Percentiles rank a stretch among this genome's conserved stretches.
These are phyloP conservation scores for Ctenopoma multispine DNA, from an alignment of 2,797 vertebrate species.

Conservation along the genomic window DNA sequence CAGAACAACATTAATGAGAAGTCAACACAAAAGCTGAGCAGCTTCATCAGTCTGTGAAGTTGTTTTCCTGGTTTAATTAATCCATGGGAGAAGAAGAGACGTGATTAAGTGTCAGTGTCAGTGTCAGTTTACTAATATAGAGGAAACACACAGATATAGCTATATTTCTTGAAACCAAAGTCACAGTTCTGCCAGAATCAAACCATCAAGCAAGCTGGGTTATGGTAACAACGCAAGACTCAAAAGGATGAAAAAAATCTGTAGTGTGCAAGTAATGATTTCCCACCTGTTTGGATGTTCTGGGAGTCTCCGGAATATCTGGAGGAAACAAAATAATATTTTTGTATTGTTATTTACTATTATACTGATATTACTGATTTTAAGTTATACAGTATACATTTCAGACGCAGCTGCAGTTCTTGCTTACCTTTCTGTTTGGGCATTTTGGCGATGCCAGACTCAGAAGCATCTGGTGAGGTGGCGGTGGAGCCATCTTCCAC, in stretches of 20 bases:
- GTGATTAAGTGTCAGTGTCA: too few species aligned
- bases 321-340: constrained; percentile 43
- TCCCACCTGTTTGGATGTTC: constrained; percentile 90
- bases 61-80: not conserved
- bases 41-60: not conserved
- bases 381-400: not conserved
- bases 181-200: constrained; percentile 1
- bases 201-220: not conserved
- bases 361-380: not conserved
- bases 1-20: constrained; percentile 47
- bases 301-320: constrained; percentile 90
- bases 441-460: constrained; percentile 85
- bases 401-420: not conserved
- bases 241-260: not conserved
- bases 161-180: not conserved
- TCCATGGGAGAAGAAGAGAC: not conserved
- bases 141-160: not conserved
- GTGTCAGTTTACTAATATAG: too few species aligned
- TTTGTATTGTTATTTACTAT: not conserved
- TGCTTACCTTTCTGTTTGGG: constrained; percentile 88
- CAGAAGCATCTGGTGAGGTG: constrained; percentile 93
- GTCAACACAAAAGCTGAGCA: constrained; percentile 13
- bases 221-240: not conserved
- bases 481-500: constrained; percentile 92
- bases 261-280: not conserved